phyloP scores from a whole-genome alignment of 1,140 invertebrate species.

The Drosophila micromelanica region DNA sequence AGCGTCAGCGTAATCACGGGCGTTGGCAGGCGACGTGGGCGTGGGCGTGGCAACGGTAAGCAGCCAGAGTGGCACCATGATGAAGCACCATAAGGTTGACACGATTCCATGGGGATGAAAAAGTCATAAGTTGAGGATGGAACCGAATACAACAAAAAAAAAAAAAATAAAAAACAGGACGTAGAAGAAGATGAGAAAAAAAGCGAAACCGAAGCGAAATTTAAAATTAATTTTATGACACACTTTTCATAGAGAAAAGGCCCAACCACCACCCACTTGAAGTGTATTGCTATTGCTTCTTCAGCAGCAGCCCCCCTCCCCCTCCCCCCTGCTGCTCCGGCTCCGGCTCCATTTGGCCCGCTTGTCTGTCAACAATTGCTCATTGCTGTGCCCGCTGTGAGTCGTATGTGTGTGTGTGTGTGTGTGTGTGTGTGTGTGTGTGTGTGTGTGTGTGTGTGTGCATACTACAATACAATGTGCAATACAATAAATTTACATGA shows the following conservation, averaged over 20 bases:
- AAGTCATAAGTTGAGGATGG: slow-evolving; percentile 58
- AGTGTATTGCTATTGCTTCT: slow-evolving; percentile 55
- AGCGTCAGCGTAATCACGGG: slow-evolving; percentile 58
- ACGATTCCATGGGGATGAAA: slow-evolving; percentile 79
- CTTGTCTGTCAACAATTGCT: slow-evolving; percentile 82
- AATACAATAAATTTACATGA: slow-evolving; percentile 84
- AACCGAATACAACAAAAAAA: not conserved
- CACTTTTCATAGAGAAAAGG: slow-evolving; percentile 80
- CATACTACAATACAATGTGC: slow-evolving; percentile 78
- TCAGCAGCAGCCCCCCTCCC: too few relatives aligned
- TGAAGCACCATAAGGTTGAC: slow-evolving; percentile 73
- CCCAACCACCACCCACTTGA: slow-evolving; percentile 37
- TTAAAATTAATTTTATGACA: slow-evolving; percentile 84
- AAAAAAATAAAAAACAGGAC: too few relatives aligned
- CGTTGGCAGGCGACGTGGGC: slow-evolving; percentile 10
- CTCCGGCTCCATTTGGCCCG: slow-evolving; percentile 50
- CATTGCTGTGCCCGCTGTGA: slow-evolving; percentile 78
- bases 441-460: slow-evolving; percentile 37
- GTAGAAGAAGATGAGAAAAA: slow-evolving; percentile 28
- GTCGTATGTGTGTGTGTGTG: slow-evolving; percentile 39
- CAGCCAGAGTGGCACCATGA: slow-evolving; percentile 26
- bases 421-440: slow-evolving; percentile 44
- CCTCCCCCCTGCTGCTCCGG: not conserved
- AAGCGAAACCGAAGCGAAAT: slow-evolving; percentile 78
- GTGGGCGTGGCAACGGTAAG: slow-evolving; percentile 53